These are phyloP conservation scores for Lordiphosa collinella DNA, from an alignment of 1,140 invertebrate species.

Conservation along the genomic window DNA sequence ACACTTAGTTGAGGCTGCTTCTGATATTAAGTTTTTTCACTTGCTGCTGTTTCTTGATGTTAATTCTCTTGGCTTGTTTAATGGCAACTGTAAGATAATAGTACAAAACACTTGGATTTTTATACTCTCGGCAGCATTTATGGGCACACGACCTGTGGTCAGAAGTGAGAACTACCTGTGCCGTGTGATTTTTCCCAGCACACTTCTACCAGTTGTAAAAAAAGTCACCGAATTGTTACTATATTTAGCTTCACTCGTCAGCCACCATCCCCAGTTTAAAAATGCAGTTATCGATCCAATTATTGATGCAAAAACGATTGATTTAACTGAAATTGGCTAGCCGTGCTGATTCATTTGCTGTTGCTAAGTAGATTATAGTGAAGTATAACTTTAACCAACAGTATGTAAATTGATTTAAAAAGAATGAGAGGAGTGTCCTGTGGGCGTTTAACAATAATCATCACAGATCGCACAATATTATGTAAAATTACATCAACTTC, in stretches of 20 bases:
- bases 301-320: slow-evolving; percentile 22
- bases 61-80: slow-evolving; percentile 4
- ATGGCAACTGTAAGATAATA: slow-evolving; percentile 22
- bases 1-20: not conserved
- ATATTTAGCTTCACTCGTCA: slow-evolving; percentile 50
- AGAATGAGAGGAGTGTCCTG: too few relatives aligned
- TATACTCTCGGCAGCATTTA: slow-evolving; percentile 30
- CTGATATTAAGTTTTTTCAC: not conserved
- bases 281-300: slow-evolving; percentile 20
- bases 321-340: slow-evolving; percentile 19
- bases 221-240: slow-evolving; percentile 52
- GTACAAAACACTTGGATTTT: slow-evolving; percentile 21
- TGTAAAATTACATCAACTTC: too few relatives aligned
- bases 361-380: not conserved
- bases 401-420: too few relatives aligned
- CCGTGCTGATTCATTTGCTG: slow-evolving; percentile 18
- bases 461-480: too few relatives aligned
- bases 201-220: slow-evolving; percentile 31
- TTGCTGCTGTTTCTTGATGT: slow-evolving; percentile 1
- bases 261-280: not conserved
- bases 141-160: slow-evolving; percentile 25
- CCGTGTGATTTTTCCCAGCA: slow-evolving; percentile 50
- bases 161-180: slow-evolving; percentile 23
- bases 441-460: too few relatives aligned
- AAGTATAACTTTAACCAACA: too few relatives aligned